These are phyloP conservation scores for Macropus fuliginosus DNA, from an alignment of 2,797 vertebrate genomes.

Conservation along the genomic window DNA sequence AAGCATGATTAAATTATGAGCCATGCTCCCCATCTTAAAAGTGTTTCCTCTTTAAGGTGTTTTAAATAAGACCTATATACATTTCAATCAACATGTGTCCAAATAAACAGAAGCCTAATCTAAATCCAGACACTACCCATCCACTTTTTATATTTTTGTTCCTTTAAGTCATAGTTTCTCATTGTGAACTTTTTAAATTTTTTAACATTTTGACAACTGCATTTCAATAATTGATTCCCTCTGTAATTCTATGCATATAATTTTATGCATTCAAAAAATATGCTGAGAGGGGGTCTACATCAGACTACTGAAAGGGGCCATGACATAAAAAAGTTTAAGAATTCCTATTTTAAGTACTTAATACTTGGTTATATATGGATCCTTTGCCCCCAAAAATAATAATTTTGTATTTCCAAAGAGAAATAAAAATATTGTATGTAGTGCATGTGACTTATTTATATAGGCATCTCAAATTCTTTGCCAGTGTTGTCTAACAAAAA, in stretches of 20 bases:
- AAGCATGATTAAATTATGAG: neutral
- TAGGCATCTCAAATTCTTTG: conserved; percentile 26
- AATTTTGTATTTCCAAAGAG: conserved; percentile 39
- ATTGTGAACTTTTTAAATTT: neutral
- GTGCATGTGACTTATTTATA: conserved; percentile 22
- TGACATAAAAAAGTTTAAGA: neutral
- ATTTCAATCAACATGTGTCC: neutral
- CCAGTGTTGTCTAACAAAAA: conserved; percentile 14
- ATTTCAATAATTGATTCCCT: neutral
- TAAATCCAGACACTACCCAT: neutral
- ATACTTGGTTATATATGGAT: neutral
- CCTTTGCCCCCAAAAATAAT: conserved; percentile 1
- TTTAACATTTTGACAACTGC: neutral
- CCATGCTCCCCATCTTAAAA: neutral
- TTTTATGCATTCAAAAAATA: neutral
- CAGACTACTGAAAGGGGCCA: neutral
- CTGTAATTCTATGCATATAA: neutral
- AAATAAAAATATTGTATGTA: neutral
- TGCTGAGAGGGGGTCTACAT: neutral
- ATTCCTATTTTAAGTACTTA: neutral
- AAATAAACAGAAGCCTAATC: neutral
- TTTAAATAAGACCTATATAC: neutral
- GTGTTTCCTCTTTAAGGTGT: conserved; percentile 1
- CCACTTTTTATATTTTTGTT: neutral
- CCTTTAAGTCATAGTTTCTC: neutral